Evolutionary conservation across 1,140 invertebrate species (phyloP).

Genomic region (Neomicropteryx cornuta): DNA sequence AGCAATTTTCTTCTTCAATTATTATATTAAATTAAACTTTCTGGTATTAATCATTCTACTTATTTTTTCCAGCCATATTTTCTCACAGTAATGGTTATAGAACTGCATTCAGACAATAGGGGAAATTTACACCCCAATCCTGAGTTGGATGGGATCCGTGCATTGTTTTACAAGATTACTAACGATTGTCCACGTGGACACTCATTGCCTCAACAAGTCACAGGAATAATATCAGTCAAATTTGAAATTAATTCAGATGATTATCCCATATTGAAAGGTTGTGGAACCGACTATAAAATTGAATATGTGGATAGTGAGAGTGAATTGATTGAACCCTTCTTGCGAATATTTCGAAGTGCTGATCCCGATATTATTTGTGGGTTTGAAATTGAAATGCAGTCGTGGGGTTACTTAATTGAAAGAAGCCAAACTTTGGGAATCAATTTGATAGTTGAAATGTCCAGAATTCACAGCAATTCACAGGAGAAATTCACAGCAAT

Average conservation of each 20-base stretch:
- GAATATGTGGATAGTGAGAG: conserved; percentile 49
- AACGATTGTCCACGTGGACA: conserved; percentile 51
- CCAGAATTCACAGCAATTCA: conserved; percentile 59
- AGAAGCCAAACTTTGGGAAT: conserved; percentile 62
- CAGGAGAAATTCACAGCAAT: conserved; percentile 35
- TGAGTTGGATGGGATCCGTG: conserved; percentile 64
- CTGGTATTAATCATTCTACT: conserved; percentile 10
- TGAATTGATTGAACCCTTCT: conserved; percentile 55
- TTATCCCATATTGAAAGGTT: conserved; percentile 31
- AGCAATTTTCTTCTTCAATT: too few relatives aligned
- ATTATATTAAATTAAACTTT: too few relatives aligned
- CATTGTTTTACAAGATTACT: conserved; percentile 73
- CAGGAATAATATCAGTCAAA: conserved; percentile 37
- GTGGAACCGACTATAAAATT: conserved; percentile 28
- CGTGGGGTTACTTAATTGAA: conserved; percentile 92
- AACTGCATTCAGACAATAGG: conserved; percentile 69
- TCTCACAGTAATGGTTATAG: conserved; percentile 72
- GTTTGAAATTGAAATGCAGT: conserved; percentile 89
- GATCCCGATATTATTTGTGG: conserved; percentile 96
- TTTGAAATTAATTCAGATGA: conserved; percentile 19
- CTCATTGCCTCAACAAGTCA: conserved; percentile 21
- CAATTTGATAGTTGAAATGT: conserved; percentile 60
- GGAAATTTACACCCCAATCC: conserved; percentile 76
- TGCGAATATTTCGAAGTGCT: conserved; percentile 54
- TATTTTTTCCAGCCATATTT: conserved; percentile 53